Conservation (phyloP, 2,113 vertebrate genomes). For the Aptenodytes forsteri region DNA sequence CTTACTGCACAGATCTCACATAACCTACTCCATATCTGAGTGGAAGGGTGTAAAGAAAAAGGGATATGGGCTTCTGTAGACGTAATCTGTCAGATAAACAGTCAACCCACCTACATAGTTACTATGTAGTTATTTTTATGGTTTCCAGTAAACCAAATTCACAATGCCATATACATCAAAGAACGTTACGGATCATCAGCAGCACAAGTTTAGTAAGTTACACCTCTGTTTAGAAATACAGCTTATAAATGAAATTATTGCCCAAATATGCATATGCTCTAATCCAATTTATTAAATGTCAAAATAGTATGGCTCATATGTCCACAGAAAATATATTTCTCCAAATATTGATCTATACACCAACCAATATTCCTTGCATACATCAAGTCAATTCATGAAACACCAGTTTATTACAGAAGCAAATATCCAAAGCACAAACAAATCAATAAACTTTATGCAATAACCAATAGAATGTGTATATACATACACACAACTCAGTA, state of each 20-base stretch:
- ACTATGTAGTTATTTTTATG: not conserved
- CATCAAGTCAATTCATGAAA: not conserved
- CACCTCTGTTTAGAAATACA: not conserved
- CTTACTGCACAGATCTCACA: not conserved
- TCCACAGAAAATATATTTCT: not conserved
- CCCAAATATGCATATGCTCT: not conserved
- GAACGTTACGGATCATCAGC: not conserved
- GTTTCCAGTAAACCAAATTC: not conserved
- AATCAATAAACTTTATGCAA: not conserved
- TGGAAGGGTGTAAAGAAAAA: not conserved
- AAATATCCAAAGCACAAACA: conserved; percentile 25
- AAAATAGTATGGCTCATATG: not conserved
- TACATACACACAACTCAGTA: not conserved
- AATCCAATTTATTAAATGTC: not conserved
- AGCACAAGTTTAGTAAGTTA: not conserved
- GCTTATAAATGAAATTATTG: not conserved
- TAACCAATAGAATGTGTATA: not conserved
- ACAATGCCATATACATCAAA: not conserved
- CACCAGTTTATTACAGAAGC: not conserved
- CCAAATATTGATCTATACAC: conserved; percentile 2
- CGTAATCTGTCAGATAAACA: not conserved
- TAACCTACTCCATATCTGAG: not conserved
- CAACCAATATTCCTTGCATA: not conserved
- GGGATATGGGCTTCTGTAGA: fast-evolving
- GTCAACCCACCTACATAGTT: not conserved